Evolutionary conservation across 2,797 vertebrate species (phyloP), one percentile per base, ranked within the genome.

Genomic region (Rhinoraja longicauda): DNA sequence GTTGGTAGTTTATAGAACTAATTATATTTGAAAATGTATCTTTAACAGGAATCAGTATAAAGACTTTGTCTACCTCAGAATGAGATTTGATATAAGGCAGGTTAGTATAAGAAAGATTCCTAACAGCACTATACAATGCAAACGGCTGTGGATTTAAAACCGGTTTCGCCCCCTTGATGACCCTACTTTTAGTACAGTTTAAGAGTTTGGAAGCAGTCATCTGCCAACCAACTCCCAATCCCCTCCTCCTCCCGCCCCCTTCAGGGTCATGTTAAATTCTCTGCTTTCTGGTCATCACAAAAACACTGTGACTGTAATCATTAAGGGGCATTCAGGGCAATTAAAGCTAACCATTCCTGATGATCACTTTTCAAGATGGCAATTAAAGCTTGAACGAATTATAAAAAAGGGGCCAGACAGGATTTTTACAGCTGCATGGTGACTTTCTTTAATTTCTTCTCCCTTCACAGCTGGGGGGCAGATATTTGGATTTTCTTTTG

Each of bases 301-400:
- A 96, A 95, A 94, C 95, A 93, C 95, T 95, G 95, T 95, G 96
- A 96, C 95, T 95, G 94, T 72, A 93, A 95, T 96, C 96, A 96
- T 97, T 97, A 97, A 96, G 95, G 94, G 94, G 96, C 96, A 96
- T 96, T 97, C 97, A 96, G 96, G 93, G 95, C 96, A 97, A 96
- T 97, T 97, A 97, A 96, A 94, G 93, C 93, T 94, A 95, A 94
- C 96, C 95, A 95, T 95, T 96, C 95, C 95, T 95, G 95, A 94
- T 96, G 96, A 97, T 97, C 94, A 96, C 96, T 96, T 96, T 96
- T 97, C 96, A 97, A 96, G 97, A 97, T 96, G 97, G 96, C 96
- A 96, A 97, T 97, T 95, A 94, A 94, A 95, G 95, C 95, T 93
- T 91, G 93, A 95, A 94, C 95, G 95, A 95, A 93, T 96, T 96